Conservation (phyloP, 2,797 vertebrate species). For the Streptopelia turtur region DNA sequence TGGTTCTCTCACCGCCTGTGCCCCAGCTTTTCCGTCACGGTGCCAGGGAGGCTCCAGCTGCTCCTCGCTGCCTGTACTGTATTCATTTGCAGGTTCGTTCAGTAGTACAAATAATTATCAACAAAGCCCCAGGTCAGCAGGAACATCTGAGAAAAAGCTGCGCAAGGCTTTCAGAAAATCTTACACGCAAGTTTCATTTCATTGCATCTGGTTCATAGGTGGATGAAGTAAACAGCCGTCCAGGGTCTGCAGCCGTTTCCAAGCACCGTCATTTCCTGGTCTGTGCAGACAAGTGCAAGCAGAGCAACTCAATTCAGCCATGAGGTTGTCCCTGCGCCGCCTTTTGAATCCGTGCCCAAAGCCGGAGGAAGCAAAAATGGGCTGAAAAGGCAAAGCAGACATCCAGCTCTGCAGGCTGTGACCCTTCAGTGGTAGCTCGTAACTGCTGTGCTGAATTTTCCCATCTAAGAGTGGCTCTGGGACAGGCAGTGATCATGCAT, state of each 20-base stretch:
- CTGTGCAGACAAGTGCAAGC: fast-evolving
- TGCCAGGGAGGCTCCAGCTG: neutral
- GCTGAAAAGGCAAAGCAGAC: neutral
- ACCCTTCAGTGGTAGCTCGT: neutral
- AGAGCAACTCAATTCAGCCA: fast-evolving
- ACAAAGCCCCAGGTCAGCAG: no score
- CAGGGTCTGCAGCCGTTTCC: fast-evolving
- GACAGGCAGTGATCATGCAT: fast-evolving
- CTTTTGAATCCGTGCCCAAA: neutral
- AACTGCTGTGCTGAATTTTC: fast-evolving
- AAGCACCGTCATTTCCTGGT: fast-evolving
- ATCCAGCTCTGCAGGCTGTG: neutral
- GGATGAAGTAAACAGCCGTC: neutral
- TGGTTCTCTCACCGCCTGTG: neutral
- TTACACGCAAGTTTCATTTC: no score
- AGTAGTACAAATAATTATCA: fast-evolving
- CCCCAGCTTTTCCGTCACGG: fast-evolving
- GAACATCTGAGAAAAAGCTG: no score
- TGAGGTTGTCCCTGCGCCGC: neutral
- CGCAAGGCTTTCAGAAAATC: no score
- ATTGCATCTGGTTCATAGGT: no score
- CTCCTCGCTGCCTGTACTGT: fast-evolving
- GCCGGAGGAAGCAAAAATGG: fast-evolving
- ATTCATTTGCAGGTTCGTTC: neutral
- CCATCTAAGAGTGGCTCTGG: neutral